phyloP scores from a whole-genome alignment of 2,888 invertebrate genomes.

The Lepidochrysops patricia region DNA sequence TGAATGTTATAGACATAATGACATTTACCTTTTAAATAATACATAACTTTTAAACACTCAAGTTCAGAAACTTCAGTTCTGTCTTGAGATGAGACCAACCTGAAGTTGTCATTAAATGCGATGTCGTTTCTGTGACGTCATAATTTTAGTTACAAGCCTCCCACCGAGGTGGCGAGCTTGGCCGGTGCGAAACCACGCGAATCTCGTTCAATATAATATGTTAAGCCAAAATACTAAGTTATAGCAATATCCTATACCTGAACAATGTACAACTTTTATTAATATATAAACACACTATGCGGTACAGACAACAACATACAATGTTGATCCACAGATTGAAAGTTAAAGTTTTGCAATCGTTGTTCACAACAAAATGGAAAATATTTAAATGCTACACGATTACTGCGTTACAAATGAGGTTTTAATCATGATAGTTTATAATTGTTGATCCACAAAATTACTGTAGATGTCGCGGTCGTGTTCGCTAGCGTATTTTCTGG shows the following conservation, averaged over 20 bases:
- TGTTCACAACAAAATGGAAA: not conserved
- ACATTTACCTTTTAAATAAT: too few species aligned
- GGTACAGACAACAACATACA: slow-evolving; percentile 16
- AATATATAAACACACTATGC: slow-evolving; percentile 25
- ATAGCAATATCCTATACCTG: slow-evolving; percentile 53
- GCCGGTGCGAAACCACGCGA: slow-evolving; percentile 6
- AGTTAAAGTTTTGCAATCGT: slow-evolving; percentile 10
- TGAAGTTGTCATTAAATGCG: not conserved
- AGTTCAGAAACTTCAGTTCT: not conserved
- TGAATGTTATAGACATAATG: too few species aligned
- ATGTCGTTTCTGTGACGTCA: not conserved
- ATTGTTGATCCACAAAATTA: not conserved
- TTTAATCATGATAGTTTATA: slow-evolving; percentile 7
- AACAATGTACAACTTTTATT: slow-evolving; percentile 49
- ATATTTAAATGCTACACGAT: not conserved
- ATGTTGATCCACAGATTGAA: slow-evolving; percentile 7
- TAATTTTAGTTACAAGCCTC: not conserved
- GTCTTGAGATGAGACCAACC: not conserved
- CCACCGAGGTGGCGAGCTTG: slow-evolving; percentile 7
- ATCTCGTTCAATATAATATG: slow-evolving; percentile 22
- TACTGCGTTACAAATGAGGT: not conserved
- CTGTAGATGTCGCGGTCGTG: not conserved
- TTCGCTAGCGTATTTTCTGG: too few species aligned
- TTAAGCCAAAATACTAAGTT: slow-evolving; percentile 40
- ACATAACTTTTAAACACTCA: not conserved